Evolutionary conservation across 2,888 invertebrate genomes (phyloP).

Genomic region (Thymelicus lineola): DNA sequence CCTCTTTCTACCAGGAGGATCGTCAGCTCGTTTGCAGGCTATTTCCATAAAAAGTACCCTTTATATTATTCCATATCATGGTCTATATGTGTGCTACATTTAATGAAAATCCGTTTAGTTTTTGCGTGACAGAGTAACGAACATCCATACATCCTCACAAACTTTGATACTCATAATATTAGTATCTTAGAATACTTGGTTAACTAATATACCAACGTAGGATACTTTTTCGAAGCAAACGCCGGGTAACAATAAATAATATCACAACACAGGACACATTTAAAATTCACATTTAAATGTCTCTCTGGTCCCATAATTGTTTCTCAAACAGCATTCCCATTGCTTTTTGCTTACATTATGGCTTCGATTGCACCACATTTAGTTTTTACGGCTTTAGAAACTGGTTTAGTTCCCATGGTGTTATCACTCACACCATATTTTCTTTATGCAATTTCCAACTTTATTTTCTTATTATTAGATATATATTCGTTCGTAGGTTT

Average conservation of each 20-base stretch:
- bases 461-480: conserved; percentile 6
- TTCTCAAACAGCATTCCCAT: conserved; percentile 43
- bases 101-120: too few species aligned
- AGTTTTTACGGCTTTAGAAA: conserved; percentile 46
- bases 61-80: too few species aligned
- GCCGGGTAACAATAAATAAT: background rate
- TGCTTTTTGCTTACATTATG: conserved; percentile 42
- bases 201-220: too few species aligned
- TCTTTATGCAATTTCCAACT: background rate
- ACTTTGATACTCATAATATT: too few species aligned
- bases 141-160: too few species aligned
- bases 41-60: too few species aligned
- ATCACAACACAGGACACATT: background rate
- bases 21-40: too few species aligned
- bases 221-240: background rate
- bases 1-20: too few species aligned
- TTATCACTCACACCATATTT: conserved; percentile 11
- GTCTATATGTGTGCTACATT: too few species aligned
- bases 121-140: too few species aligned
- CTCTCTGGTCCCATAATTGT: conserved; percentile 12
- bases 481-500: background rate
- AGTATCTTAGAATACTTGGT: too few species aligned
- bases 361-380: conserved; percentile 43
- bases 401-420: conserved; percentile 48
- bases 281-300: conserved; percentile 12